A percentile compares a stretch with the other conserved stretches of the same genome.
Conservation (phyloP, 1,140 invertebrate genomes). For the Drosophila setifemur region DNA sequence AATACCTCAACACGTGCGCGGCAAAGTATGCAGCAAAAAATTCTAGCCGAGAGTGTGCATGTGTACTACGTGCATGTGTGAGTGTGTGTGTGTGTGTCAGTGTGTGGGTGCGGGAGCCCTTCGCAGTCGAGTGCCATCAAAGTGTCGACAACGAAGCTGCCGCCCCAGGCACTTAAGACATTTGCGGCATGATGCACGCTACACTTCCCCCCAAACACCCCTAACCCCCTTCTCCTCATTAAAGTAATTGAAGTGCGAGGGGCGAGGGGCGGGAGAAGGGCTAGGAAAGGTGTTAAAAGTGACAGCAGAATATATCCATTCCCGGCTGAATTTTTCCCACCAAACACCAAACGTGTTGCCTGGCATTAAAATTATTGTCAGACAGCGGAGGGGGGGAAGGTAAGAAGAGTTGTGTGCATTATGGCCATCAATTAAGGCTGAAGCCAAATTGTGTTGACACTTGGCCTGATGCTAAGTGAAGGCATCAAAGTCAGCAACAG, state of each 20-base stretch:
- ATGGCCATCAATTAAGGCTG: conserved; percentile 70
- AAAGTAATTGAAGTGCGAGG: conserved; percentile 61
- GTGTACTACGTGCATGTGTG: neutral
- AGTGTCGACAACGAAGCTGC: conserved; percentile 63
- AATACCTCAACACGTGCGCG: conserved; percentile 61
- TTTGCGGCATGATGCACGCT: conserved; percentile 69
- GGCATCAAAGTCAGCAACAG: conserved; percentile 47
- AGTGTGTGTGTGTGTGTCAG: neutral
- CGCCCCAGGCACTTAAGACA: conserved; percentile 72
- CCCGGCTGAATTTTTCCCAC: conserved; percentile 44
- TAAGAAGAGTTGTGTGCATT: conserved; percentile 52
- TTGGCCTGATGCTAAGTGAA: conserved; percentile 71
- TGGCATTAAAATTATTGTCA: conserved; percentile 77
- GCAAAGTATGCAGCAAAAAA: conserved; percentile 49
- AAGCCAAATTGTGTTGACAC: conserved; percentile 69
- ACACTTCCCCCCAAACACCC: conserved; percentile 10
- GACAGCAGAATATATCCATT: conserved; percentile 50
- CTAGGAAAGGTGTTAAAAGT: conserved; percentile 66
- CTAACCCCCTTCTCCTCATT: conserved; percentile 23
- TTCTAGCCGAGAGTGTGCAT: conserved; percentile 2
- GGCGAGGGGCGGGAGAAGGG: neutral
- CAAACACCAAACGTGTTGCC: conserved; percentile 50
- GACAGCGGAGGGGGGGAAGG: neutral
- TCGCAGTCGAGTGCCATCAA: conserved; percentile 69
- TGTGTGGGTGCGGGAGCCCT: conserved; percentile 31